A percentile compares a stretch with the other conserved stretches of the same genome.
Evolutionary conservation across 2,113 vertebrate species (phyloP).

Genomic region (Scatophagus argus): DNA sequence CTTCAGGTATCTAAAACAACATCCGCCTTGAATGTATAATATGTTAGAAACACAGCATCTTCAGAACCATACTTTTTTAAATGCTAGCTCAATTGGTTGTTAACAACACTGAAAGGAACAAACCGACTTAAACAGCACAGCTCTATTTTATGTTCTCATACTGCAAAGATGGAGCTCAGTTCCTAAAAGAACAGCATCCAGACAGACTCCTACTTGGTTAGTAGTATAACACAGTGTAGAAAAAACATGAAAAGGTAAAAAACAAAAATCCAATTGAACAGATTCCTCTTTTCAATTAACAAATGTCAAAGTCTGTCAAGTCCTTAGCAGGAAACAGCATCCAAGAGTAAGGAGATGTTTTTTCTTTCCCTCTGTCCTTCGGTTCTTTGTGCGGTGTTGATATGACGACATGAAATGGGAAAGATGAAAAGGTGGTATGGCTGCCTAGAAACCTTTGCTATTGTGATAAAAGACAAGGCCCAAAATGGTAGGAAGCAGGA

Average conservation of each 20-base stretch:
- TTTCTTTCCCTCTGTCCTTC: constrained; percentile 12
- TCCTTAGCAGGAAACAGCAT: constrained; percentile 46
- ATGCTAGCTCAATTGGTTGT: constrained; percentile 7
- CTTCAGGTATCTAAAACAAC: background rate
- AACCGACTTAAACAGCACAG: background rate
- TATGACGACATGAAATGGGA: constrained; percentile 73
- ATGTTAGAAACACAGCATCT: background rate
- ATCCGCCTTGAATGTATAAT: background rate
- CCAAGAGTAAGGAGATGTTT: constrained; percentile 12
- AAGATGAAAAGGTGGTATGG: constrained; percentile 76
- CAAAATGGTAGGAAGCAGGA: constrained; percentile 77
- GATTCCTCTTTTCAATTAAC: constrained; percentile 67
- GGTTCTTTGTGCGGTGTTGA: constrained; percentile 71
- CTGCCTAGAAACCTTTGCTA: constrained; percentile 75
- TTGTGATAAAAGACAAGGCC: constrained; percentile 77
- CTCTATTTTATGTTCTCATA: background rate
- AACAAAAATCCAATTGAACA: constrained; percentile 48
- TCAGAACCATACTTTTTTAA: background rate
- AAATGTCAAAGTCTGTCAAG: constrained; percentile 70
- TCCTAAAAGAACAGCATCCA: background rate
- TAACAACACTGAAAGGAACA: constrained; percentile 13
- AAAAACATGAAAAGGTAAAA: constrained; percentile 36
- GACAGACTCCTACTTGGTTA: constrained; percentile 6
- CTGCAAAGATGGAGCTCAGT: constrained; percentile 9
- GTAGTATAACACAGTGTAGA: background rate